Evolutionary conservation across 1,140 invertebrate genomes (phyloP).

Genomic region (Drosophila takahashii): DNA sequence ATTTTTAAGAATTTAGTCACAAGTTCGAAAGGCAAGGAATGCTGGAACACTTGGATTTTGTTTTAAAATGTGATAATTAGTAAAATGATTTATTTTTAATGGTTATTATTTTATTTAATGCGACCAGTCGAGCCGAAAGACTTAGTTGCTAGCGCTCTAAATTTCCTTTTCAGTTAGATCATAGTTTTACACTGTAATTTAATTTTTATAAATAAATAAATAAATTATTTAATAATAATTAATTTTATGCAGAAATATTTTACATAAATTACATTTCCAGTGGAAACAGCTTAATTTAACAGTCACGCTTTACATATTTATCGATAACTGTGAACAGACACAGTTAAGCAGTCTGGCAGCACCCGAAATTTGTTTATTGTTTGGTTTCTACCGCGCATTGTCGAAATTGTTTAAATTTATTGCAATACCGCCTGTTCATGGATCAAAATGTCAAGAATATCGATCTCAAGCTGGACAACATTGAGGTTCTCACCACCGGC

Average conservation of each 20-base stretch:
- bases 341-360: constrained; percentile 9
- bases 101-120: no score
- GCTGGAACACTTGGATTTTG: no score
- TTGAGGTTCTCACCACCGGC: constrained; percentile 67
- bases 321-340: constrained; percentile 15
- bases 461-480: constrained; percentile 55
- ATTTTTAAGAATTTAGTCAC: not conserved
- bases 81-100: no score
- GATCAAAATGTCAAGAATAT: constrained; percentile 55
- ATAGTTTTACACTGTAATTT: no score
- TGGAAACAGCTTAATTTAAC: not conserved
- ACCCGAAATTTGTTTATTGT: constrained; percentile 16
- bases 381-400: constrained; percentile 48
- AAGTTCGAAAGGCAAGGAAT: not conserved
- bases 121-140: no score
- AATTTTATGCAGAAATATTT: no score
- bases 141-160: no score
- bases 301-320: not conserved
- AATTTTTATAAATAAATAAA: no score
- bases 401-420: constrained; percentile 23
- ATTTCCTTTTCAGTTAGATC: no score
- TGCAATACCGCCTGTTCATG: constrained; percentile 22
- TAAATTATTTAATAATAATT: no score
- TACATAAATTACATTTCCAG: not conserved
- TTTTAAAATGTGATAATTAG: not conserved